A percentile compares a stretch with the other conserved stretches of the same genome.
Conservation (phyloP, 2,888 invertebrate species). For the Andrena minutula region DNA sequence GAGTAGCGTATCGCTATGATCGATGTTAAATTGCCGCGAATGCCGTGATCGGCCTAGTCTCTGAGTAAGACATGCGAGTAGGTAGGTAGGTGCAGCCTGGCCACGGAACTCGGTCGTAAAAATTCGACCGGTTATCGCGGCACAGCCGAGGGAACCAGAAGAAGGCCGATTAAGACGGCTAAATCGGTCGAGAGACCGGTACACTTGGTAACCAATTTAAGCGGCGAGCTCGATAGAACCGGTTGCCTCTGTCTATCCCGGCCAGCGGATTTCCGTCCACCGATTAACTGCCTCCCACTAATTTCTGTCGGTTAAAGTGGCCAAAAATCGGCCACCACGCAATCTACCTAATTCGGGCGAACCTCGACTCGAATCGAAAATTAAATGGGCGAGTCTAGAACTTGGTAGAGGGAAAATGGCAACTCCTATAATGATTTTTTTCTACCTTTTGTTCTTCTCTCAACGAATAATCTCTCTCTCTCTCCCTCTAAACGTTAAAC, state of each 20-base stretch:
- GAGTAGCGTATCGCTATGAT: not conserved
- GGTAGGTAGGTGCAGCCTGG: not conserved
- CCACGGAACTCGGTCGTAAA: slow-evolving; percentile 15
- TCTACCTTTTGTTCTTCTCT: no score
- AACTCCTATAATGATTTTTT: no score
- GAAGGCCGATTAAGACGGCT: slow-evolving; percentile 33
- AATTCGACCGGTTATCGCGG: slow-evolving; percentile 14
- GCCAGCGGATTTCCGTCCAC: slow-evolving; percentile 28
- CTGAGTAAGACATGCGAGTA: not conserved
- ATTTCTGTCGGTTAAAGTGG: slow-evolving; percentile 27
- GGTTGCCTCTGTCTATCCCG: slow-evolving; percentile 38
- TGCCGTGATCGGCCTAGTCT: not conserved
- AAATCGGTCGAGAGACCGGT: slow-evolving; percentile 33
- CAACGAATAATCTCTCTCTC: not conserved
- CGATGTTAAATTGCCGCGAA: not conserved
- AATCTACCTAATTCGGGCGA: not conserved
- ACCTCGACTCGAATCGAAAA: not conserved
- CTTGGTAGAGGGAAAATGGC: not conserved
- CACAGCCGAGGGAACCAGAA: slow-evolving; percentile 5
- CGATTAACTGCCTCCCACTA: slow-evolving; percentile 31
- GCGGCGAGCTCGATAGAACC: slow-evolving; percentile 44
- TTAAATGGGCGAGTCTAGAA: not conserved
- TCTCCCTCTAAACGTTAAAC: not conserved
- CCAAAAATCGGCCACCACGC: not conserved
- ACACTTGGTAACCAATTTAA: slow-evolving; percentile 40